A percentile compares a stretch with the other conserved stretches of the same genome.
phyloP scores from a whole-genome alignment of 2,113 vertebrate genomes.

The Toxotes chatareus region DNA sequence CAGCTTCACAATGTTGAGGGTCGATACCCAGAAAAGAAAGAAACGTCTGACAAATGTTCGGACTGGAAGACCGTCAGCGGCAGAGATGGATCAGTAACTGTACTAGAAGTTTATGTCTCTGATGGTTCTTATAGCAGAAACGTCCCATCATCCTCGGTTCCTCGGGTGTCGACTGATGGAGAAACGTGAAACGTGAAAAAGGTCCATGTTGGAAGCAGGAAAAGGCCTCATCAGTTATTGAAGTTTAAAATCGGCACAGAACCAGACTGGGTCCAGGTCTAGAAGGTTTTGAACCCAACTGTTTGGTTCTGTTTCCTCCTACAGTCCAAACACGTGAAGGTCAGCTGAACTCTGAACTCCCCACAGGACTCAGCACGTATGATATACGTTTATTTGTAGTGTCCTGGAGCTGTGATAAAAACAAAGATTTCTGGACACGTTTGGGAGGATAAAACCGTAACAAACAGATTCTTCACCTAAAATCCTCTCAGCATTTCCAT shows the following conservation, averaged over 20 bases:
- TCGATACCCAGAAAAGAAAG: neutral
- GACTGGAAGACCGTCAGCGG: conserved; percentile 41
- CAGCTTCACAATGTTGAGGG: neutral
- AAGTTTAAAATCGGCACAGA: neutral
- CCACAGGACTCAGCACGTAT: neutral
- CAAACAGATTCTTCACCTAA: no score
- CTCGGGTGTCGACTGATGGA: neutral
- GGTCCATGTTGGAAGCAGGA: neutral
- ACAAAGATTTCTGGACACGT: no score
- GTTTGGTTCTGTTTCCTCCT: neutral
- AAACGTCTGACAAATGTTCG: neutral
- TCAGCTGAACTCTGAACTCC: neutral
- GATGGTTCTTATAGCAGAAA: neutral
- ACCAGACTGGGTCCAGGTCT: neutral
- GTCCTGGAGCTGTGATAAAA: neutral
- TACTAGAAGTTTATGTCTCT: neutral
- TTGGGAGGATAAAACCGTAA: no score
- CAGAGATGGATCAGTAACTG: neutral
- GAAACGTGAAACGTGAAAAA: neutral
- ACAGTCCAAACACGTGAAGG: neutral
- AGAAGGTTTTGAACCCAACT: no score
- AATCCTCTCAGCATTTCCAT: no score
- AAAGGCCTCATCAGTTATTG: neutral
- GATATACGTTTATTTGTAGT: neutral
- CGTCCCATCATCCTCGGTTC: neutral